These are phyloP conservation scores for Alligator sinensis DNA, from an alignment of 2,113 vertebrate genomes.

Conservation along the genomic window DNA sequence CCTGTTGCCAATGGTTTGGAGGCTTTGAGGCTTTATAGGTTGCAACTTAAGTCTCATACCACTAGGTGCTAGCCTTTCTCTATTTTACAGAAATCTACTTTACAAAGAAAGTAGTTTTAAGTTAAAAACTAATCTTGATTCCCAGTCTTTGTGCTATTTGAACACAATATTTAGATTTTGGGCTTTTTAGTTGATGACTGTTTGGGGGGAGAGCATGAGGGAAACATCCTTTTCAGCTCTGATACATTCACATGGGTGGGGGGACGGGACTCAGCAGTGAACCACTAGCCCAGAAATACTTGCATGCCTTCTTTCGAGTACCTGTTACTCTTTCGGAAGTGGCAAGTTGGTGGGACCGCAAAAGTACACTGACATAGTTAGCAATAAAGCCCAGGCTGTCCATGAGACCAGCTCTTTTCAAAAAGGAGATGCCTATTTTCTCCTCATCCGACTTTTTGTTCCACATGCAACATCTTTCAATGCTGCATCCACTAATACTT, in stretches of 20 bases:
- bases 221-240: background rate
- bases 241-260: background rate
- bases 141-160: background rate
- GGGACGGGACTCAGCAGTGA: background rate
- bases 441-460: background rate
- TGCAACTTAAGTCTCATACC: slow-evolving; percentile 47
- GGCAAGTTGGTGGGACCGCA: background rate
- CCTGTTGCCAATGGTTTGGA: fast-evolving
- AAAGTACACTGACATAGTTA: background rate
- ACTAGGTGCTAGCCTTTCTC: slow-evolving; percentile 75
- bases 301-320: background rate
- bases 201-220: background rate
- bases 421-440: background rate
- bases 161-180: background rate
- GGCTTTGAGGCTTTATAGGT: background rate
- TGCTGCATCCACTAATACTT: background rate
- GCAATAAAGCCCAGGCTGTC: background rate
- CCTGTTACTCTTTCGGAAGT: background rate
- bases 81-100: background rate
- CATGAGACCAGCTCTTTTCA: fast-evolving
- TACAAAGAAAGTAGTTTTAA: background rate
- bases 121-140: background rate
- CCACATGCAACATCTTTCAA: slow-evolving; percentile 12
- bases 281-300: background rate
- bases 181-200: background rate